Percentiles rank a stretch among this genome's conserved stretches.
Evolutionary conservation across 2,113 vertebrate genomes (phyloP).

Genomic region (Origma solitaria): DNA sequence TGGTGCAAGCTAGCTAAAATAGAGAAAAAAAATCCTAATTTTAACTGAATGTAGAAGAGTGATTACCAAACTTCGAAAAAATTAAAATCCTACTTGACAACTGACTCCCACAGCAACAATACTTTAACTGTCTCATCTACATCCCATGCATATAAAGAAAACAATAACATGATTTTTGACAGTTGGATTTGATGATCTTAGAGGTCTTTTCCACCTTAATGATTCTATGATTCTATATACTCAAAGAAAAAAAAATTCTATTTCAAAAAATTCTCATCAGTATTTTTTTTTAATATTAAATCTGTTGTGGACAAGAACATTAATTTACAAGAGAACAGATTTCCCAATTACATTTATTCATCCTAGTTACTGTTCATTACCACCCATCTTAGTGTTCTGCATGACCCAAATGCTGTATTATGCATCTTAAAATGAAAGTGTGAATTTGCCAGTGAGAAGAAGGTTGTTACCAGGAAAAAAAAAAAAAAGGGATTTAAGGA

Average conservation of each 20-base stretch:
- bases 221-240: neutral
- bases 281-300: neutral
- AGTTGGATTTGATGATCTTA: neutral
- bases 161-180: neutral
- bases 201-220: neutral
- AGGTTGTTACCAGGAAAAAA: neutral
- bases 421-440: neutral
- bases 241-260: neutral
- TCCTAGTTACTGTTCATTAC: neutral
- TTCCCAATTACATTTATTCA: neutral
- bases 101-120: neutral
- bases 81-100: neutral
- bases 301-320: neutral
- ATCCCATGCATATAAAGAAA: neutral
- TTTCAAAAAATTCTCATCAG: neutral
- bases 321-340: neutral
- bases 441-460: neutral
- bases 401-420: neutral
- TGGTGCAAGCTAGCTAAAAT: neutral
- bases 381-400: neutral
- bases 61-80: neutral
- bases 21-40: neutral
- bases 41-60: neutral
- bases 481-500: neutral
- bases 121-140: neutral